phyloP scores from a whole-genome alignment of 1,140 invertebrate species.

The Nephila pilipes region DNA sequence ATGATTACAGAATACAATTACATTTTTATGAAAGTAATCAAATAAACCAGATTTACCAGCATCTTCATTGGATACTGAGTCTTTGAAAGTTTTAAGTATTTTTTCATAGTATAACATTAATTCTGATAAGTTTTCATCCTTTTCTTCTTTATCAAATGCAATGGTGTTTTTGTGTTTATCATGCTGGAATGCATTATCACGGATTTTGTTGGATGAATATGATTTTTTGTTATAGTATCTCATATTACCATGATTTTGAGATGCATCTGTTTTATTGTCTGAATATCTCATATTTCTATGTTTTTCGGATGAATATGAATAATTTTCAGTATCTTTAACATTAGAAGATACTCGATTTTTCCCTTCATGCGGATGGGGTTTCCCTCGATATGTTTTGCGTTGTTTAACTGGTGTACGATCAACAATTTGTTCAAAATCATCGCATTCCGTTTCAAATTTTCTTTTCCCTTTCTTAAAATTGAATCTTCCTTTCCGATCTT shows the following conservation, averaged over 20 bases:
- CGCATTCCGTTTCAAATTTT: neutral
- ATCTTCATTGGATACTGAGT: neutral
- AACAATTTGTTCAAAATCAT: neutral
- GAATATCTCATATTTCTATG: neutral
- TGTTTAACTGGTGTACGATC: too few species aligned
- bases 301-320: neutral
- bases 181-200: neutral
- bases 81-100: slow-evolving; percentile 12
- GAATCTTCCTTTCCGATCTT: neutral
- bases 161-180: neutral
- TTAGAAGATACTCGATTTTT: neutral
- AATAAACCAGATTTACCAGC: neutral
- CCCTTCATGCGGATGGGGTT: neutral
- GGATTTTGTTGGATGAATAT: neutral
- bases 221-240: neutral
- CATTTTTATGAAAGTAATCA: too few species aligned
- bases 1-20: too few species aligned
- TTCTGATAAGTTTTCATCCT: slow-evolving; percentile 11
- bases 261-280: neutral
- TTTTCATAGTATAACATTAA: slow-evolving; percentile 7
- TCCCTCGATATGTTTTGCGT: neutral
- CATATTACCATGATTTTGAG: neutral
- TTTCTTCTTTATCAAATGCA: neutral
- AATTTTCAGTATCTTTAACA: neutral
- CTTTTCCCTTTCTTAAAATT: neutral